A percentile compares a stretch with the other conserved stretches of the same genome.
phyloP scores from a whole-genome alignment of 2,888 invertebrate genomes.

The Mesopsocus fuscifrons region DNA sequence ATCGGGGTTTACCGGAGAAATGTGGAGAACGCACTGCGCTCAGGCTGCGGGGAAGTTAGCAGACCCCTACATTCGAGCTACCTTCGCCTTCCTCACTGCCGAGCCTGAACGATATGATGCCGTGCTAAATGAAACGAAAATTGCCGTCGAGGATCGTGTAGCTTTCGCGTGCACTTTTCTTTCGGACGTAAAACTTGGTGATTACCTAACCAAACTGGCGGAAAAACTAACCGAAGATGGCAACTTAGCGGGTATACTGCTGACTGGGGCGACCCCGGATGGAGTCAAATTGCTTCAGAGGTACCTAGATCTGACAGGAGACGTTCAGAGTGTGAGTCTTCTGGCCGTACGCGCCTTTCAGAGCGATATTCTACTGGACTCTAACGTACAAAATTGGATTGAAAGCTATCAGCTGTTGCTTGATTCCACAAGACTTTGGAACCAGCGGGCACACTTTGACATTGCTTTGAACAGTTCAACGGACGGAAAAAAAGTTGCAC shows the following conservation, averaged over 20 bases:
- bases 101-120: conserved; percentile 55
- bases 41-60: conserved; percentile 53
- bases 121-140: conserved; percentile 60
- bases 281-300: conserved; percentile 65
- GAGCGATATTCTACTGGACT: conserved; percentile 40
- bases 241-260: conserved; percentile 62
- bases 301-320: conserved; percentile 70
- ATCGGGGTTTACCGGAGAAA: conserved; percentile 71
- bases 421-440: conserved; percentile 83
- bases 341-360: conserved; percentile 61
- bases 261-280: conserved; percentile 49
- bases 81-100: conserved; percentile 77
- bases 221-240: conserved; percentile 54
- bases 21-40: conserved; percentile 60
- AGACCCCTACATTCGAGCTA: conserved; percentile 80
- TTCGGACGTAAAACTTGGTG: conserved; percentile 56
- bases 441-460: conserved; percentile 74
- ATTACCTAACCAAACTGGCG: conserved; percentile 54
- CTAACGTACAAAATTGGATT: conserved; percentile 46
- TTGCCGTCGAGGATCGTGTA: conserved; percentile 71
- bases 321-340: conserved; percentile 79
- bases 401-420: conserved; percentile 64
- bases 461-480: conserved; percentile 46
- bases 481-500: conserved; percentile 34
- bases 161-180: conserved; percentile 82